phyloP scores from a whole-genome alignment of 2,797 vertebrate species.

The Amphiprion clarkii region DNA sequence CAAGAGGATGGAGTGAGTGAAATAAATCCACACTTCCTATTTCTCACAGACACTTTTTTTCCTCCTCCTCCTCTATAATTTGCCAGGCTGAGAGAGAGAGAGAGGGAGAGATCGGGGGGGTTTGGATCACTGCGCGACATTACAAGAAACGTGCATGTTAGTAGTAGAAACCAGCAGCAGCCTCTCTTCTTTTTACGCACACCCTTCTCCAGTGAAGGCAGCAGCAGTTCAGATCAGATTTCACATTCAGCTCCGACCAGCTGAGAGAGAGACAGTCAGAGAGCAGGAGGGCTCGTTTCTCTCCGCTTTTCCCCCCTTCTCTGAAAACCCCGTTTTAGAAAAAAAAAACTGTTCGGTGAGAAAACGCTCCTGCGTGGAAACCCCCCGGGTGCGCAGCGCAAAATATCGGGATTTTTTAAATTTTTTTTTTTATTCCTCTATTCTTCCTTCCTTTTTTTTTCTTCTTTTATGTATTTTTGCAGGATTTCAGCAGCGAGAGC shows the following conservation, averaged over 20 bases:
- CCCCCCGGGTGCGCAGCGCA: slow-evolving; percentile 40
- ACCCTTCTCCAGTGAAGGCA: slow-evolving; percentile 74
- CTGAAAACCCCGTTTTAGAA: slow-evolving; percentile 15
- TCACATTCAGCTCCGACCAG: slow-evolving; percentile 82
- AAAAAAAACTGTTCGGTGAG: slow-evolving; percentile 23
- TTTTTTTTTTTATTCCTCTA: neutral
- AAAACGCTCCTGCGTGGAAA: slow-evolving; percentile 38
- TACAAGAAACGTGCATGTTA: slow-evolving; percentile 53
- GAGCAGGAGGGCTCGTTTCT: slow-evolving; percentile 71
- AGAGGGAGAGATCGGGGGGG: neutral
- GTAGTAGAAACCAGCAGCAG: slow-evolving; percentile 63
- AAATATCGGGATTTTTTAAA: slow-evolving; percentile 59
- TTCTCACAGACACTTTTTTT: slow-evolving; percentile 58
- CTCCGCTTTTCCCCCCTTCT: slow-evolving; percentile 56
- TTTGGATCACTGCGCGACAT: slow-evolving; percentile 60
- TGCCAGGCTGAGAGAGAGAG: slow-evolving; percentile 35
- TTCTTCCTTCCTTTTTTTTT: neutral
- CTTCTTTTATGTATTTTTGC: slow-evolving; percentile 64
- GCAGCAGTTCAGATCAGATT: slow-evolving; percentile 84
- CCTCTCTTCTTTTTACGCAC: slow-evolving; percentile 61
- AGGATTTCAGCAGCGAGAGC: slow-evolving; percentile 57
- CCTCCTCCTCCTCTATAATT: slow-evolving; percentile 14
- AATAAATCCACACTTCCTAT: slow-evolving; percentile 71
- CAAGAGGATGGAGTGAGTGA: slow-evolving; percentile 82
- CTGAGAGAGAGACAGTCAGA: slow-evolving; percentile 69